Evolutionary conservation across 2,113 vertebrate genomes (phyloP).

Genomic region (Hyperopisus bebe): DNA sequence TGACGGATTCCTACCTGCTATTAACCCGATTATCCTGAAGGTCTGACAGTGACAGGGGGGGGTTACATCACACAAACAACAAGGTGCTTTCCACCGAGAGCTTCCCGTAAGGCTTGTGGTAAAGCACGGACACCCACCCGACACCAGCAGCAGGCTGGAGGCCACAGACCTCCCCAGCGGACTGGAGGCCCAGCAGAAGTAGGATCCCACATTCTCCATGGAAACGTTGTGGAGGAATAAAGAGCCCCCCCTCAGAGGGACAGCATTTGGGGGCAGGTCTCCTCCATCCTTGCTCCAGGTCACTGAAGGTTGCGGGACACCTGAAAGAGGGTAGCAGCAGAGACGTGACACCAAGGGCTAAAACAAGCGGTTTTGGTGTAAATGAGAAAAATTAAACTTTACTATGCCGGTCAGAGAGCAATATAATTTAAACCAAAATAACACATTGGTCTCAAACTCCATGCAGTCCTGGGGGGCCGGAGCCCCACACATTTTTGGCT

Average conservation of each 20-base stretch:
- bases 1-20: neutral
- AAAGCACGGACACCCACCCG: constrained; percentile 49
- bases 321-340: constrained; percentile 48
- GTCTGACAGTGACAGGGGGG: neutral
- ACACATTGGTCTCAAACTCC: too few relatives aligned
- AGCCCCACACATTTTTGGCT: too few relatives aligned
- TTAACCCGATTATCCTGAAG: neutral
- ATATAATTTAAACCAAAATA: neutral
- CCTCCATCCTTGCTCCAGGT: constrained; percentile 65
- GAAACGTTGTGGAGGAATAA: constrained; percentile 70
- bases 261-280: constrained; percentile 35
- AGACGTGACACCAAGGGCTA: neutral
- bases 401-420: neutral
- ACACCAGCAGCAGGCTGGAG: constrained; percentile 54
- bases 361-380: neutral
- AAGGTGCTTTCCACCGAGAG: constrained; percentile 16
- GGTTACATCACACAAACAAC: constrained; percentile 17
- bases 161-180: constrained; percentile 65
- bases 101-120: neutral
- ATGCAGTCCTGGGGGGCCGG: too few relatives aligned
- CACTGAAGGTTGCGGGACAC: constrained; percentile 67
- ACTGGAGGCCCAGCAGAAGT: constrained; percentile 70
- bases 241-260: constrained; percentile 61
- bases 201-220: constrained; percentile 60
- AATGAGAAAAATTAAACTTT: neutral